Evolutionary conservation across 2,113 vertebrate species (phyloP), one percentile per base, ranked within the genome.

Genomic region (Jaculus jaculus): DNA sequence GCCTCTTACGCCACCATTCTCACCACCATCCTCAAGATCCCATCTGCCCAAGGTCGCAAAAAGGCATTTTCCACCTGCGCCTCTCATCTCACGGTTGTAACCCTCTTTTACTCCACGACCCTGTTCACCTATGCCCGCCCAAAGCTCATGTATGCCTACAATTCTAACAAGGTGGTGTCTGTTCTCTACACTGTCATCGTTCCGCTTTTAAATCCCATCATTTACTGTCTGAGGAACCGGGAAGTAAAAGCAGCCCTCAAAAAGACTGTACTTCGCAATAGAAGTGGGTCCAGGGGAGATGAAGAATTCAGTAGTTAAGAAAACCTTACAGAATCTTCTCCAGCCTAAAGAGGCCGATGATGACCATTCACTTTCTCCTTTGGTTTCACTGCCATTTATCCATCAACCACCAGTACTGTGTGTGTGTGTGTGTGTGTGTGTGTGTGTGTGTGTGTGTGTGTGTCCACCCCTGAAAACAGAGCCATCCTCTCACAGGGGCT

Each of bases 21-120:
- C 0, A 37, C 81, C 34, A 86, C 96, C 0, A 77, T 98, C 18
- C 21, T 98, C 69, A 98, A 91, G 93, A 98, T 98, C 10, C 97
- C 97, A 80, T 98, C 98, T n/a, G 86, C 95, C 34, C 96, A 96
- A 18, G 97, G 98, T 15, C 94, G 97, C 63, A 90, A 96, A 75
- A 98, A 98, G 26, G 97, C 97, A 2, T 98, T 98, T 95, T 98
- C 98, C 23, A 98, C 98, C 39, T 98, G 97, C 61, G 97, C 97
- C 75, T 98, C 98, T 37, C 98, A 98, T 77, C 83, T 98, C 65
- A 88, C 90, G 0, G 81, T 97, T 7, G 98, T 98, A 23, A 75
- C 95, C 58, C 32, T 98, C 24, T 98, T 98, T 85, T 98, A 98
- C 28, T 98, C 97, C 21, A 98, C 97, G 5, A 98, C 98, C 0